These are phyloP conservation scores for Lagenorhynchus albirostris DNA, from an alignment of 2,113 vertebrate genomes.

Conservation along the genomic window DNA sequence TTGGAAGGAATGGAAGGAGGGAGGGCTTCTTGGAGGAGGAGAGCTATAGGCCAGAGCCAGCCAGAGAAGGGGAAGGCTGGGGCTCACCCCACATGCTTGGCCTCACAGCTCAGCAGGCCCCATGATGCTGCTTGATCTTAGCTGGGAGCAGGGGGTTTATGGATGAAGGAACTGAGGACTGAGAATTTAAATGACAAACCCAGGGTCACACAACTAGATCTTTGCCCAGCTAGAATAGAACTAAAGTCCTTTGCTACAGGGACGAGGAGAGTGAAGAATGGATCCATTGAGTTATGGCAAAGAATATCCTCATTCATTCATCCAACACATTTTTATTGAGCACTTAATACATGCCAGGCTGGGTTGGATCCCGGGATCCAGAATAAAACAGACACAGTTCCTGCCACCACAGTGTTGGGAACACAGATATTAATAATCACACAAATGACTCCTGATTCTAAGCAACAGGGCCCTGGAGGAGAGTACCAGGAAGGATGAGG, in stretches of 20 bases:
- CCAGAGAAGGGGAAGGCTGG: background rate
- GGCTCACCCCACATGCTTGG: fast-evolving
- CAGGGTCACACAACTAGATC: background rate
- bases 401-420: too few species aligned
- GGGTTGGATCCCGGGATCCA: background rate
- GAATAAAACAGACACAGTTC: background rate
- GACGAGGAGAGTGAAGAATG: background rate
- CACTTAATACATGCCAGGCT: background rate
- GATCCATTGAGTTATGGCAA: background rate
- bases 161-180: background rate
- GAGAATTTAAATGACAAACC: background rate
- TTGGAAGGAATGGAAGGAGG: background rate
- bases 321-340: background rate
- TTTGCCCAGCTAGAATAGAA: background rate
- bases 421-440: background rate
- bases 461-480: background rate
- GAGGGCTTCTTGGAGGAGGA: background rate
- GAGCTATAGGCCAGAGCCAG: background rate
- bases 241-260: background rate
- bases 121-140: fast-evolving
- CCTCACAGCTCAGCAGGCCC: background rate
- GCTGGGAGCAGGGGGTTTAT: background rate
- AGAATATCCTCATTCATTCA: background rate
- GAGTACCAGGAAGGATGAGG: too few species aligned
- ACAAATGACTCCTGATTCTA: background rate